Conservation (phyloP, 2,113 vertebrate genomes). For the Daboia siamensis region DNA sequence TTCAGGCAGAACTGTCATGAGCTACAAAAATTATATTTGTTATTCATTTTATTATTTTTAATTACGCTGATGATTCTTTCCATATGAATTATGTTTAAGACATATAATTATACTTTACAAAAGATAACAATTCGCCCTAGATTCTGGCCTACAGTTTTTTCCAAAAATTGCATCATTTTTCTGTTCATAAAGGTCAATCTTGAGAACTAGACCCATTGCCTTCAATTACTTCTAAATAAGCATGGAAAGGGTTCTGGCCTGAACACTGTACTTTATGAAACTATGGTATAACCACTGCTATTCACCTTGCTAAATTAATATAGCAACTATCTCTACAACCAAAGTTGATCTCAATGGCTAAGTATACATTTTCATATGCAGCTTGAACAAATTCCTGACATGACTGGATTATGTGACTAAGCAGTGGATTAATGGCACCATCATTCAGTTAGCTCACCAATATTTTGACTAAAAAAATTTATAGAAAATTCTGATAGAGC, state of each 20-base stretch:
- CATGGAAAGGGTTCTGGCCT: neutral
- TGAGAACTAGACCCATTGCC: neutral
- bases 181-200: neutral
- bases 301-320: neutral
- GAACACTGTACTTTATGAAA: neutral
- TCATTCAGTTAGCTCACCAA: neutral
- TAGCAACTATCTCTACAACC: neutral
- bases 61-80: neutral
- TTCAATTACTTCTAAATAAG: neutral
- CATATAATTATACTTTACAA: neutral
- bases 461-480: neutral
- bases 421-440: neutral
- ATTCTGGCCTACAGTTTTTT: neutral
- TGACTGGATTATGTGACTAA: neutral
- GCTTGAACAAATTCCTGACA: neutral
- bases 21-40: conserved; percentile 32
- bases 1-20: conserved; percentile 8
- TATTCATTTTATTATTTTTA: conserved; percentile 21
- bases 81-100: neutral
- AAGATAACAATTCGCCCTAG: neutral
- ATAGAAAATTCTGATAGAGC: neutral
- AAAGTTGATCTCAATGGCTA: neutral
- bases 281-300: neutral
- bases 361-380: neutral
- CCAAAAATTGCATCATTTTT: neutral